Base-by-base conservation (phyloP, 2,888 invertebrate species). In the Pheosia tremula region DNA sequence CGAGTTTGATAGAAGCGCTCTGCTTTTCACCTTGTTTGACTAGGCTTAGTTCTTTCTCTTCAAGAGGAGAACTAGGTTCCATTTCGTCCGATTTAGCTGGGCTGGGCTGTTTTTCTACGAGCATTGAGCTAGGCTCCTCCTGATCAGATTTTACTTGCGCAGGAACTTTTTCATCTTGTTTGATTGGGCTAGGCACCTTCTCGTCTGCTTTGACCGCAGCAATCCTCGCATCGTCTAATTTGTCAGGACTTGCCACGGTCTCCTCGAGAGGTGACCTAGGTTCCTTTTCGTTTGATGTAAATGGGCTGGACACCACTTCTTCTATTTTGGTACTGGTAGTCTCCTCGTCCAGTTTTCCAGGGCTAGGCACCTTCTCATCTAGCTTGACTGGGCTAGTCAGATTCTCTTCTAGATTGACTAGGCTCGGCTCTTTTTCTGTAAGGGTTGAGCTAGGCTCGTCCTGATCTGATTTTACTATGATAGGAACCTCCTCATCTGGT, bases 121-220 rank as follows among this genome's bases (percentile, higher is more conserved):
- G 10, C 10, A 13, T 13, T 9, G 56, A 5, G n/a, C 56, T 56
- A 0, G 53, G 56, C 37, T 58, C 56, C 24, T n/a, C n/a, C n/a
- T n/a, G n/a, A n/a, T n/a, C n/a, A n/a, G n/a, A n/a, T n/a, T n/a
- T n/a, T n/a, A n/a, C n/a, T n/a, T n/a, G n/a, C n/a, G n/a, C n/a
- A n/a, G n/a, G n/a, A n/a, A n/a, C n/a, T n/a, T 57, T 58, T 1
- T 56, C 50, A 43, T 62, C 55, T 50, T 57, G 50, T 9, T 58
- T 55, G 49, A 53, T 50, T 38, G 66, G 62, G 37, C 64, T 71
- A 1, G 62, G 55, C n/a, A 39, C 60, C 54, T 68, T 70, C 4
- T 69, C 61, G 0, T 62, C 62, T 6, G 53, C 43, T 13, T 60
- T 56, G 0, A 47, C 49, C 0, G 63, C 52, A 37, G 59, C 63